Conservation (phyloP, 23 tunicate species). For the Oikopleura dioica region DNA sequence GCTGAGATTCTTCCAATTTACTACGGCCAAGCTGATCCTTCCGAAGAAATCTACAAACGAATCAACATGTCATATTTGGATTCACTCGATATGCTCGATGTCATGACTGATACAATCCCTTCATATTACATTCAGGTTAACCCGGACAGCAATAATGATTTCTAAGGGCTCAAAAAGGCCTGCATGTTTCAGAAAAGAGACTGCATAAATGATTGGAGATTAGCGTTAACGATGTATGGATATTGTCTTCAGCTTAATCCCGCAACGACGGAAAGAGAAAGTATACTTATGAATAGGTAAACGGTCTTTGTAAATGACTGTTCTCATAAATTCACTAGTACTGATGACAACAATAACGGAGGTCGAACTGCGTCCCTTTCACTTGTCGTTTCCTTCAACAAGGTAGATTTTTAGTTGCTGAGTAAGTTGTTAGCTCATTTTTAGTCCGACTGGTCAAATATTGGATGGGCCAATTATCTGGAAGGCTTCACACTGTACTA, state of each 20-base stretch:
- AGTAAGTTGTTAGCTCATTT: too few species aligned
- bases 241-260: neutral
- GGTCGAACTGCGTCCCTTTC: conserved; percentile 5
- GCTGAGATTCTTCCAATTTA: neutral
- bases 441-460: neutral
- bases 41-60: neutral
- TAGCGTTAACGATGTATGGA: neutral
- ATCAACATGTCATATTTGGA: neutral
- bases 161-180: too few species aligned
- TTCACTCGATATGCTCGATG: neutral
- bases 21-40: neutral
- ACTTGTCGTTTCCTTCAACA: neutral
- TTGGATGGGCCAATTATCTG: conserved; percentile 8
- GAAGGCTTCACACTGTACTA: conserved; percentile 7
- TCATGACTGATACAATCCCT: neutral
- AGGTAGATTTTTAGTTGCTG: too few species aligned
- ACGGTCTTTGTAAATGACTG: too few species aligned
- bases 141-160: too few species aligned
- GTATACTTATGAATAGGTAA: neutral
- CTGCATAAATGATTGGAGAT: neutral
- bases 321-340: too few species aligned
- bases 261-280: neutral
- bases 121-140: neutral
- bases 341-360: neutral
- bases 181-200: neutral